phyloP scores from a whole-genome alignment of 2,888 invertebrate species.

The Gastrophysa polygoni region DNA sequence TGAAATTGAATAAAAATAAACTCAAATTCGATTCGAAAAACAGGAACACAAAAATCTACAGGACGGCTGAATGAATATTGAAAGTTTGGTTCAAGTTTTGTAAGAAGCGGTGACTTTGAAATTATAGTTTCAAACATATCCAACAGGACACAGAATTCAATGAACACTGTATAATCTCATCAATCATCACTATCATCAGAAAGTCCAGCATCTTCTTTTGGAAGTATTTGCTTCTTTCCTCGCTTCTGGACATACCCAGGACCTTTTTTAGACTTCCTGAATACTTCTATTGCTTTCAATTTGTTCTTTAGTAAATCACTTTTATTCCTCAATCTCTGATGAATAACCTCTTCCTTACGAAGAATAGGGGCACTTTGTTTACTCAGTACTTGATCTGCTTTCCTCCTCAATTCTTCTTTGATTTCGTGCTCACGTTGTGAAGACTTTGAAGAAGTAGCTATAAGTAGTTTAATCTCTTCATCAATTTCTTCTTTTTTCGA shows the following conservation, averaged over 20 bases:
- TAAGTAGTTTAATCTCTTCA: conserved; percentile 47
- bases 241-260: conserved; percentile 62
- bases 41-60: too few species aligned
- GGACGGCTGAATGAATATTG: too few species aligned
- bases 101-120: too few species aligned
- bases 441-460: conserved; percentile 44
- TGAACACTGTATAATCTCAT: too few species aligned
- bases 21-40: too few species aligned
- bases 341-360: conserved; percentile 67
- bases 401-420: conserved; percentile 39
- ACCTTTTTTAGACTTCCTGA: conserved; percentile 70
- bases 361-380: conserved; percentile 35
- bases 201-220: conserved; percentile 68
- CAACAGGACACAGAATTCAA: too few species aligned
- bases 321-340: conserved; percentile 74
- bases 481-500: conserved; percentile 40
- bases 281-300: conserved; percentile 75
- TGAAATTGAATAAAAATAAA: too few species aligned
- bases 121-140: too few species aligned
- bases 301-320: conserved; percentile 70
- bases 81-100: too few species aligned
- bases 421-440: conserved; percentile 48
- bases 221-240: conserved; percentile 56
- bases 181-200: conserved; percentile 63
- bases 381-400: conserved; percentile 41